Evolutionary conservation across 2,113 vertebrate genomes (phyloP).

Genomic region (Salvelinus fontinalis): DNA sequence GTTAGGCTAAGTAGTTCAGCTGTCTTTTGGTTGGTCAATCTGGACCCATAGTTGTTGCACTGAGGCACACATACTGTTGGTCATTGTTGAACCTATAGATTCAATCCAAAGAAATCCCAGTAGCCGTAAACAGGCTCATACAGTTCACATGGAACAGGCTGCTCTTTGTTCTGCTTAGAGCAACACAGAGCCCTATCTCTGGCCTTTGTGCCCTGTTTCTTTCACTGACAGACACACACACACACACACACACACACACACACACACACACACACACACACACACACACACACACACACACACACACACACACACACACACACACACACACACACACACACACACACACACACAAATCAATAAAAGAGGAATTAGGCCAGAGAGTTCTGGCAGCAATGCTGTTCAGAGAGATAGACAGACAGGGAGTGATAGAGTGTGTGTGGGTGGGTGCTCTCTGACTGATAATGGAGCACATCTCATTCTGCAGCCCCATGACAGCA

Average conservation of each 20-base stretch:
- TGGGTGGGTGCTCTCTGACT: slow-evolving; percentile 29
- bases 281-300: too few species aligned
- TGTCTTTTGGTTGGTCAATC: too few species aligned
- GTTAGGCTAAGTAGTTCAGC: too few species aligned
- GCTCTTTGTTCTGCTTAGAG: slow-evolving; percentile 61
- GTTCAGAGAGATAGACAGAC: slow-evolving; percentile 13
- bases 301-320: too few species aligned
- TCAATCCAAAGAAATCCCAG: slow-evolving; percentile 57
- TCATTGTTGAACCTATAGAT: slow-evolving; percentile 52
- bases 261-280: too few species aligned
- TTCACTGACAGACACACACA: slow-evolving; percentile 61
- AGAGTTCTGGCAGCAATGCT: slow-evolving; percentile 51
- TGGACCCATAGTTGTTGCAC: too few species aligned
- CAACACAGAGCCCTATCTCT: slow-evolving; percentile 57
- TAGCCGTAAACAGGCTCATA: slow-evolving; percentile 55
- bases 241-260: slow-evolving; percentile 14
- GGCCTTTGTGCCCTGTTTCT: slow-evolving; percentile 58
- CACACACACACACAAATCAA: slow-evolving; percentile 56
- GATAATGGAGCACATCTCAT: slow-evolving; percentile 59
- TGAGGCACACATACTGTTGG: slow-evolving; percentile 45
- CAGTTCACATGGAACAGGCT: slow-evolving; percentile 57
- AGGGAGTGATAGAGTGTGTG: not conserved
- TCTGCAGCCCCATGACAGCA: slow-evolving; percentile 59
- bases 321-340: too few species aligned
- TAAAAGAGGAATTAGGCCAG: slow-evolving; percentile 68